phyloP scores from a whole-genome alignment of 2,113 vertebrate species.

The Pseudopodoces humilis region DNA sequence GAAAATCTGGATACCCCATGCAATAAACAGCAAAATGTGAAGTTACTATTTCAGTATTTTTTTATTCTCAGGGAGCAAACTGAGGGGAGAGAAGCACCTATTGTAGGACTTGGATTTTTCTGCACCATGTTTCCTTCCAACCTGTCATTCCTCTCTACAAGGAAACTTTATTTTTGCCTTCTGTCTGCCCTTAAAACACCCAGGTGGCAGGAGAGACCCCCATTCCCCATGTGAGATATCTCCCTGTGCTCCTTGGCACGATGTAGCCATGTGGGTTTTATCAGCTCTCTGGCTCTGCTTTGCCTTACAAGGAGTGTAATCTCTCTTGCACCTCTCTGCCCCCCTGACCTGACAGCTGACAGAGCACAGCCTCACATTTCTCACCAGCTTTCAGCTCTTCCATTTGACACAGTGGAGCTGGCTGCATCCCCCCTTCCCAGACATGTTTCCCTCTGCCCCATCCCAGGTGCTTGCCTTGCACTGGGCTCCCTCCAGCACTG shows the following conservation, averaged over 20 bases:
- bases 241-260: not conserved
- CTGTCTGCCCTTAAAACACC: not conserved
- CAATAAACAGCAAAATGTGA: not conserved
- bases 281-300: slow-evolving; percentile 23
- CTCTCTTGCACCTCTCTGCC: slow-evolving; percentile 12
- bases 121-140: not conserved
- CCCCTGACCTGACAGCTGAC: slow-evolving; percentile 67
- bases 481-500: not conserved
- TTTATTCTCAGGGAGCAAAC: not conserved
- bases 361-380: slow-evolving; percentile 57
- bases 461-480: not conserved
- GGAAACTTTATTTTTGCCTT: not conserved
- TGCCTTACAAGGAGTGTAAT: slow-evolving; percentile 68
- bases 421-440: not conserved
- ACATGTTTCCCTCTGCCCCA: not conserved
- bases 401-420: not conserved
- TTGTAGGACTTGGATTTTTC: not conserved
- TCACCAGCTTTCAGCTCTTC: not conserved
- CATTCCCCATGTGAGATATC: not conserved
- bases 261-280: not conserved
- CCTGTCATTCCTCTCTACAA: not conserved
- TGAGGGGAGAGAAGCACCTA: not conserved
- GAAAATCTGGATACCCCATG: not conserved
- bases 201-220: not conserved
- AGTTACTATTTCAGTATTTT: not conserved